phyloP scores from a whole-genome alignment of 2,797 vertebrate species.

The Eptatretus atami region DNA sequence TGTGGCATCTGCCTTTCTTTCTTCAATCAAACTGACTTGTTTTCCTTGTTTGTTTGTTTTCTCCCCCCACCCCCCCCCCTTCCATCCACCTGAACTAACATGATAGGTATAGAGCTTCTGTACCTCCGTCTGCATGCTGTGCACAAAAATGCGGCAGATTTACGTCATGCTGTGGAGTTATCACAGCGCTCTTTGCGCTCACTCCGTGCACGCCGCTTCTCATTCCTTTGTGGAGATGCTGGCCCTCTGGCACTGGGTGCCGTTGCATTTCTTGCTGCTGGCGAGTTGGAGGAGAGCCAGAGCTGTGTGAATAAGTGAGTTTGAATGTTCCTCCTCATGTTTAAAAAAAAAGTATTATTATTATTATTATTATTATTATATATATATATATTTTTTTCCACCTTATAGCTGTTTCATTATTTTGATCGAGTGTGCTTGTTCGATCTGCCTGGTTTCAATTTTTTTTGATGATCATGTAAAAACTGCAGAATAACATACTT shows the following conservation, averaged over 20 bases:
- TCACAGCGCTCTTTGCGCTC: conserved; percentile 57
- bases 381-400: too few species aligned
- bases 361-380: too few species aligned
- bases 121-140: conserved; percentile 48
- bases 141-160: conserved; percentile 25
- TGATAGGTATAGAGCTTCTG: conserved; percentile 45
- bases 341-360: too few species aligned
- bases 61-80: neutral
- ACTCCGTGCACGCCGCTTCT: conserved; percentile 50
- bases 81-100: too few species aligned
- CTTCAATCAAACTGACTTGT: neutral
- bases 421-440: too few species aligned
- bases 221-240: conserved; percentile 70
- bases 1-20: neutral
- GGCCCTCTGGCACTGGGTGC: conserved; percentile 61
- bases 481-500: too few species aligned
- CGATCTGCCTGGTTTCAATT: too few species aligned
- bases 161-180: conserved; percentile 55
- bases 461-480: too few species aligned
- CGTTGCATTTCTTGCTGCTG: conserved; percentile 48
- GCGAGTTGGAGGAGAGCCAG: conserved; percentile 31
- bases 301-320: conserved; percentile 51
- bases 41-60: conserved; percentile 3
- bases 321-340: neutral
- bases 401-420: too few species aligned